phyloP scores from a whole-genome alignment of 1,140 invertebrate species.

The Nasonia longicornis region DNA sequence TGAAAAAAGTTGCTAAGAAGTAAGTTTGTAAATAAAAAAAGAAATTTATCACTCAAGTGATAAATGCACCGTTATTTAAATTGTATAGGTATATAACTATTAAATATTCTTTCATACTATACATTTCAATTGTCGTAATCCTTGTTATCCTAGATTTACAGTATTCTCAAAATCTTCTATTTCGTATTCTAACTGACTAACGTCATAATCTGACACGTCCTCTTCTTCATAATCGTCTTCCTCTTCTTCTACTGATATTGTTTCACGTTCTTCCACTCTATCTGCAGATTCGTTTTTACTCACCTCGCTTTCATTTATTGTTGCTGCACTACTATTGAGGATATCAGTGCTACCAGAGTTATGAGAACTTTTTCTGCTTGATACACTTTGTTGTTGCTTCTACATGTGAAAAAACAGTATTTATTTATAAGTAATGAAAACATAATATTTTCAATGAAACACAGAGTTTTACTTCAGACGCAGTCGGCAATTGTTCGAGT shows the following conservation, averaged over 20 bases:
- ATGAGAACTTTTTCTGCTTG: background rate
- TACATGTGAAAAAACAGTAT: background rate
- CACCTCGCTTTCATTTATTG: background rate
- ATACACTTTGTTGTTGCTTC: background rate
- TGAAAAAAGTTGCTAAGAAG: slow-evolving; percentile 42
- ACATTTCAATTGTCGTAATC: background rate
- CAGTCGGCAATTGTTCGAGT: background rate
- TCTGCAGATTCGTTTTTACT: background rate
- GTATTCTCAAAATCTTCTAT: background rate
- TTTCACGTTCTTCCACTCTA: background rate
- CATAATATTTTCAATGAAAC: background rate
- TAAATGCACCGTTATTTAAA: background rate
- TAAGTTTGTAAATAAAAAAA: slow-evolving; percentile 40
- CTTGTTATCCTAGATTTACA: background rate
- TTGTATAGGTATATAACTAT: background rate
- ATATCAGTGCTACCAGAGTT: background rate
- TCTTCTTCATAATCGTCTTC: background rate
- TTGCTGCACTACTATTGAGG: background rate
- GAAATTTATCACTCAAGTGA: slow-evolving; percentile 13
- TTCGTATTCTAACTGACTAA: background rate
- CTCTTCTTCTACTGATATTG: background rate
- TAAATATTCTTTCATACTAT: background rate
- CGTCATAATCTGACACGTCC: background rate
- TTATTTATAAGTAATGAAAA: background rate
- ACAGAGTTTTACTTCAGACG: background rate